Evolutionary conservation across 2,113 vertebrate genomes (phyloP).

Genomic region (Xenopus borealis): DNA sequence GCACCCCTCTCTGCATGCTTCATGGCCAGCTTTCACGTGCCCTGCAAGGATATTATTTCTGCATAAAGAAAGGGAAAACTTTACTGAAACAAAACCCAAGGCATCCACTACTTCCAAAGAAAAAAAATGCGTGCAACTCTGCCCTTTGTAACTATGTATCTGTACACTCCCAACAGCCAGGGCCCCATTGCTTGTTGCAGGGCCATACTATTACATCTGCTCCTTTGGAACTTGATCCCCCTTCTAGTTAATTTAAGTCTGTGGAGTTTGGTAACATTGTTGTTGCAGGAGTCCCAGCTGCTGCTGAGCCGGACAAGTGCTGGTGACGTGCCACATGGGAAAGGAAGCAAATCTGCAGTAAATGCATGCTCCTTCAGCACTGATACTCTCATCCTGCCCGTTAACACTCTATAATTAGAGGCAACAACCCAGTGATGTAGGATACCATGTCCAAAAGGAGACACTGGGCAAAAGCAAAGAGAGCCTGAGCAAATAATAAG

Average conservation of each 20-base stretch:
- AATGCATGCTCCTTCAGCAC: background rate
- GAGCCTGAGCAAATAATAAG: background rate
- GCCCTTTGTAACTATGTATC: too few species aligned
- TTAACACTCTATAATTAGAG: slow-evolving; percentile 22
- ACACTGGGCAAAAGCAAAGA: background rate
- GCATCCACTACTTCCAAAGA: too few species aligned
- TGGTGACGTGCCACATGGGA: slow-evolving; percentile 26
- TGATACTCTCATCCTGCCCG: slow-evolving; percentile 11
- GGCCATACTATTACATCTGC: too few species aligned
- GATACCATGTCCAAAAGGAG: background rate
- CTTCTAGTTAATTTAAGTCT: background rate
- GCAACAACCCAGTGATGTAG: background rate
- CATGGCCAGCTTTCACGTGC: too few species aligned
- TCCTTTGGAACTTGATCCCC: background rate
- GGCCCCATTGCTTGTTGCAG: too few species aligned
- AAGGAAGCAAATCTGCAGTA: slow-evolving; percentile 2
- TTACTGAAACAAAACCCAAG: too few species aligned
- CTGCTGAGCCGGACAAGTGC: background rate
- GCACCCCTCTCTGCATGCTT: too few species aligned
- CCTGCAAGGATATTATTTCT: too few species aligned
- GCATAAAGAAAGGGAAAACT: too few species aligned
- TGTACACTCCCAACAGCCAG: too few species aligned
- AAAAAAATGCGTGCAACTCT: too few species aligned
- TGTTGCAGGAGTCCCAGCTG: slow-evolving; percentile 10
- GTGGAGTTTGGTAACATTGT: slow-evolving; percentile 8